Evolutionary conservation across 2,113 vertebrate species (phyloP).

Genomic region (Trichomycterus rosablanca): DNA sequence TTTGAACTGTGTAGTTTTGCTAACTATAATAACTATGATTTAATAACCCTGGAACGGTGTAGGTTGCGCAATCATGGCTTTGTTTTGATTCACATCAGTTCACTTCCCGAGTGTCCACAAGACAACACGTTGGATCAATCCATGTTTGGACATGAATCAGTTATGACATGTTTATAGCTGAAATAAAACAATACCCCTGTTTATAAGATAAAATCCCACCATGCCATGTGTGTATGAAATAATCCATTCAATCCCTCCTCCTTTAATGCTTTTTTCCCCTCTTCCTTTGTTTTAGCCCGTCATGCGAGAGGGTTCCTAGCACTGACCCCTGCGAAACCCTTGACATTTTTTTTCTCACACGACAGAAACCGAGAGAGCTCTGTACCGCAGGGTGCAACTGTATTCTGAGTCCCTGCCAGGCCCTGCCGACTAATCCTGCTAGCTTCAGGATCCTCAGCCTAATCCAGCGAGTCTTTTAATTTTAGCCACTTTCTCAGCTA

Average conservation of each 20-base stretch:
- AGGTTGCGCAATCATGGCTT: too few species aligned
- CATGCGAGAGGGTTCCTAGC: conserved; percentile 31
- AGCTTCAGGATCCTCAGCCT: conserved; percentile 63
- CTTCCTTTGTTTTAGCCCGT: conserved; percentile 36
- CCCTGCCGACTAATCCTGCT: conserved; percentile 59
- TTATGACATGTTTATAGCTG: conserved; percentile 27
- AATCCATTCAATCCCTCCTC: conserved; percentile 25
- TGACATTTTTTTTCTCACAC: conserved; percentile 36
- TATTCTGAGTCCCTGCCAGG: conserved; percentile 36
- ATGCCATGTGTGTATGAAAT: conserved; percentile 47
- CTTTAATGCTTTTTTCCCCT: too few species aligned
- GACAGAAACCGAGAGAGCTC: conserved; percentile 41
- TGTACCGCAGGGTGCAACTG: conserved; percentile 46
- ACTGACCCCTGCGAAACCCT: conserved; percentile 45
- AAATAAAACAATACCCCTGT: conserved; percentile 20
- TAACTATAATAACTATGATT: too few species aligned
- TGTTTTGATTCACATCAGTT: too few species aligned
- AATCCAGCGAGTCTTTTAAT: conserved; percentile 58
- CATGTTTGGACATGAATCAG: conserved; percentile 10
- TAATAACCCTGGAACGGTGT: too few species aligned
- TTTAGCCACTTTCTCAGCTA: conserved; percentile 46
- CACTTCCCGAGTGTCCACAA: too few species aligned
- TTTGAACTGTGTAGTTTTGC: too few species aligned
- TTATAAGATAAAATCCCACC: conserved; percentile 17
- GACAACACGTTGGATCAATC: conserved; percentile 1